Base-by-base conservation (phyloP, 92 coral and sea anemone species). In the Parazoanthus darwini region DNA sequence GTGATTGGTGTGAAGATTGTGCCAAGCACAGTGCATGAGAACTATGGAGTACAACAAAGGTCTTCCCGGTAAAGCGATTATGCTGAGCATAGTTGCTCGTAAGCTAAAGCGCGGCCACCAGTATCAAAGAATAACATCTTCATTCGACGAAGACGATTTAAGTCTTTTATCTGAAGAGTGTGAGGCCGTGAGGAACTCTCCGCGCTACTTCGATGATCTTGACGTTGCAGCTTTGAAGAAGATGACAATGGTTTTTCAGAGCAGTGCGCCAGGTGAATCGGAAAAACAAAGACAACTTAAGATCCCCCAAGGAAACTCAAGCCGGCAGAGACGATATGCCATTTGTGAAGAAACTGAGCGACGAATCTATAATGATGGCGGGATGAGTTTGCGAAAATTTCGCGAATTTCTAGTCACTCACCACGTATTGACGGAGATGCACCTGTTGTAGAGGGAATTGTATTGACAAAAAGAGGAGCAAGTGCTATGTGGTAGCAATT, bases 301-400 rank as follows among this genome's bases (percentile, higher is more conserved):
- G 73, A 14, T 58, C 15, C 46, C 85, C 43, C 85, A 56, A 18
- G 72, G 23, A 80, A 80, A 80, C 46, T 15, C 72, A 80, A 80
- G 85, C 73, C 18, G 85, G 44, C 73, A 72, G 6, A 46, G 85
- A 26, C 73, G 85, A 80, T 51, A 80, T 35, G 85, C 85, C 85
- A 80, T 80, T 80, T 80, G 85, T 35, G 85, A 80, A 63, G 85
- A 80, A 58, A 80, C 85, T 80, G 85, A 80, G 71, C 73, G 85
- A 37, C 85, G 71, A 11, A 80, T 80, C 72, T 80, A 80, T 73
- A 35, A 80, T 20, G 85, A 80, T 58, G 73, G 85, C 50, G 85
- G 85, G 72, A 80, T 80, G 46, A 80, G 85, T 35, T 80, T 80
- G 48, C 59, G 85, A 80, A 80, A 80, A 18, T 80, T 80, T 80